phyloP scores from a whole-genome alignment of 1,140 invertebrate genomes.

The Macrocentrus cingulum region DNA sequence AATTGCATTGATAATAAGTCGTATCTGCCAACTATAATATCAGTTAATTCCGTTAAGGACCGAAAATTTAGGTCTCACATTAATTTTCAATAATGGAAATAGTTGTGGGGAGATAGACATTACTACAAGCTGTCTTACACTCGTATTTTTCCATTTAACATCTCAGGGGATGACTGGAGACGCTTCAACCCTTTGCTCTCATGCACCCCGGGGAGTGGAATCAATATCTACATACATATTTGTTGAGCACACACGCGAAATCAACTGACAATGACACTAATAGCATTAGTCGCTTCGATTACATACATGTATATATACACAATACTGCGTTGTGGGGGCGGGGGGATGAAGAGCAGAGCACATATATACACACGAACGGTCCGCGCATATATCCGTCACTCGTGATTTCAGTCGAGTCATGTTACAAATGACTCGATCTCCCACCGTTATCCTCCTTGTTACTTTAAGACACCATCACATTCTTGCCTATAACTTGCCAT shows the following conservation, averaged over 20 bases:
- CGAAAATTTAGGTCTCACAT: background rate
- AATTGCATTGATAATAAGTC: no score
- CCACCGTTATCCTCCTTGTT: conserved; percentile 48
- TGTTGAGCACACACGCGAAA: conserved; percentile 36
- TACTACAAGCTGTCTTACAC: background rate
- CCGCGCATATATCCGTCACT: conserved; percentile 34
- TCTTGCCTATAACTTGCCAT: background rate
- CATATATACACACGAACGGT: conserved; percentile 2
- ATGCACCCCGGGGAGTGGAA: conserved; percentile 22
- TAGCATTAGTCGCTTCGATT: conserved; percentile 40
- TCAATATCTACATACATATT: conserved; percentile 52
- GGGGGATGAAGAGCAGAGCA: background rate
- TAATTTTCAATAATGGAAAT: background rate
- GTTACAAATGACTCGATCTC: conserved; percentile 52
- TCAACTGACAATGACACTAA: conserved; percentile 48
- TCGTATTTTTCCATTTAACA: conserved; percentile 20
- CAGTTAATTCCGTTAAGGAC: no score
- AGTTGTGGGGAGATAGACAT: background rate
- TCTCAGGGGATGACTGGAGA: background rate
- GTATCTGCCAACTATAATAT: no score
- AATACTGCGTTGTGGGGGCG: background rate
- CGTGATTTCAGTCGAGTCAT: conserved; percentile 52
- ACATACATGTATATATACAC: no score
- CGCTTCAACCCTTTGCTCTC: conserved; percentile 37
- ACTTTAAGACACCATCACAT: conserved; percentile 29